Percentiles rank a stretch among this genome's conserved stretches.
Evolutionary conservation across 2,888 invertebrate species (phyloP).

Genomic region (Ctena decussata): DNA sequence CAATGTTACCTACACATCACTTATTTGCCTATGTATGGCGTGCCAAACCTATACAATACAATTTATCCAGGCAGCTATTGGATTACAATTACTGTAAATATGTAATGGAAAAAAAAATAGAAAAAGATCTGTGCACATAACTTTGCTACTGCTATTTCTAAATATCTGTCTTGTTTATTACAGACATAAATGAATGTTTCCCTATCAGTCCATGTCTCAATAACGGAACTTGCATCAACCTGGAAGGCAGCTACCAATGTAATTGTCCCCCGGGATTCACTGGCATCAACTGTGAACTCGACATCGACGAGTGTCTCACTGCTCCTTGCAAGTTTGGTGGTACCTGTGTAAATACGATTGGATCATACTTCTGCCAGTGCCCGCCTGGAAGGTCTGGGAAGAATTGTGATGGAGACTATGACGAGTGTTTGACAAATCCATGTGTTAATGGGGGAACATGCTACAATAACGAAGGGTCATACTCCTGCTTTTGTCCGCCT

Average conservation of each 20-base stretch:
- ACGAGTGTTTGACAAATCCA: conserved; percentile 52
- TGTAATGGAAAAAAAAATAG: no score
- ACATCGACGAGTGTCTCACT: conserved; percentile 62
- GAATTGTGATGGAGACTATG: conserved; percentile 60
- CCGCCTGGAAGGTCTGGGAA: conserved; percentile 80
- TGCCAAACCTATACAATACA: no score
- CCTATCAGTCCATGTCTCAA: conserved; percentile 52
- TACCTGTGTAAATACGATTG: conserved; percentile 78
- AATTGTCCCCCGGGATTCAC: conserved; percentile 81
- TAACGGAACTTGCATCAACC: conserved; percentile 55
- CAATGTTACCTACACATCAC: no score
- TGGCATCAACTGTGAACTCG: conserved; percentile 78
- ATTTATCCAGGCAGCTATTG: no score
- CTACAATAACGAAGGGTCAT: conserved; percentile 56
- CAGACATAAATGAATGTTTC: conserved; percentile 60
- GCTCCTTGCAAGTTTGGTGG: conserved; percentile 83
- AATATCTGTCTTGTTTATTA: not conserved
- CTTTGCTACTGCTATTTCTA: no score
- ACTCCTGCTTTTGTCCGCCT: conserved; percentile 51
- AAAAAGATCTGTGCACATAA: no score
- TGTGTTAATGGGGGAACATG: conserved; percentile 61
- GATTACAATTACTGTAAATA: no score
- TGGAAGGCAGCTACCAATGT: conserved; percentile 53
- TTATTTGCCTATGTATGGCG: no score
- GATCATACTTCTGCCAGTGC: conserved; percentile 81